These are phyloP conservation scores for Aurelia sp. DNA, from an alignment of 30 jellyfish, hydroid and myxozoan species.

Conservation along the genomic window DNA sequence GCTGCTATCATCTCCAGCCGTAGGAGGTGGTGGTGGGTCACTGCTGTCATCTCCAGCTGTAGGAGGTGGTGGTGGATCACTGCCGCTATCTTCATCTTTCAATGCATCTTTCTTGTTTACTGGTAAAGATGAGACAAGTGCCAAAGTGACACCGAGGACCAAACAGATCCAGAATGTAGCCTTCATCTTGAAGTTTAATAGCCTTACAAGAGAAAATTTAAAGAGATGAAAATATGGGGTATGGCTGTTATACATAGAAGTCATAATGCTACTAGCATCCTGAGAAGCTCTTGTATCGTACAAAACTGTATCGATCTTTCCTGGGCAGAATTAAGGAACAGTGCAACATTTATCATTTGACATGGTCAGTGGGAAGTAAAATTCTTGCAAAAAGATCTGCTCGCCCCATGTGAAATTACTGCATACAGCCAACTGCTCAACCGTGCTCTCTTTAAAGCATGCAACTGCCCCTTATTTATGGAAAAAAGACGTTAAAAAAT, in stretches of 20 bases:
- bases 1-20: neutral
- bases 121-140: conserved; percentile 15
- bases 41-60: conserved; percentile 1
- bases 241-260: neutral
- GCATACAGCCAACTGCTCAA: no score
- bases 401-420: no score
- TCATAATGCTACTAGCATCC: neutral
- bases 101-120: neutral
- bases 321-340: no score
- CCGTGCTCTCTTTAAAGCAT: no score
- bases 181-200: conserved; percentile 22
- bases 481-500: no score
- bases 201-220: neutral
- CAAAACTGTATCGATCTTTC: no score
- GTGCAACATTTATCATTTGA: no score
- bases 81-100: neutral
- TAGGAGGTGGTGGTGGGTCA: neutral
- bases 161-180: conserved; percentile 1
- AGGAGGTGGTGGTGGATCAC: conserved; percentile 3
- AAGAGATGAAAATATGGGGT: neutral
- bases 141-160: neutral
- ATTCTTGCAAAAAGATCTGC: no score
- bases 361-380: no score
- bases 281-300: no score
- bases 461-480: no score